phyloP scores from a whole-genome alignment of 2,888 invertebrate species.

The Drosophila acutilabella region DNA sequence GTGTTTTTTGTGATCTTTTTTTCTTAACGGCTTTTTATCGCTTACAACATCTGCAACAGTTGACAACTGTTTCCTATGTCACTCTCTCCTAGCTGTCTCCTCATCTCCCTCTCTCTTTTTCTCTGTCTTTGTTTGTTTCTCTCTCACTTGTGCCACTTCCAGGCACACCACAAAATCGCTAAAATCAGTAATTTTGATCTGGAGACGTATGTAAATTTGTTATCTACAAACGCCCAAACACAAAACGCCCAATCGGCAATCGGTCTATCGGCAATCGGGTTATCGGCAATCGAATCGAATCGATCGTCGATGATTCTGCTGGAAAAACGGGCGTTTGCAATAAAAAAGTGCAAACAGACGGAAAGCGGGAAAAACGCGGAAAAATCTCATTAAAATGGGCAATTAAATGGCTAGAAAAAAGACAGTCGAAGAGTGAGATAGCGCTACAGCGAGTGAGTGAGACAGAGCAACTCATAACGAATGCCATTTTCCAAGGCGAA shows the following conservation, averaged over 20 bases:
- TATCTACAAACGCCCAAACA: conserved; percentile 78
- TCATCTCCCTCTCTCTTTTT: neutral
- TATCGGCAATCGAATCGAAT: conserved; percentile 12
- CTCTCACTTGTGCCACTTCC: conserved; percentile 1
- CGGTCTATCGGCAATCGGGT: conserved; percentile 9
- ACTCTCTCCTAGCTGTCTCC: neutral
- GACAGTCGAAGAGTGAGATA: conserved; percentile 32
- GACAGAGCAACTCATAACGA: conserved; percentile 46
- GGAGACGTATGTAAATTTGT: conserved; percentile 68
- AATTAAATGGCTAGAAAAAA: conserved; percentile 74
- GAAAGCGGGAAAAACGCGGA: conserved; percentile 48
- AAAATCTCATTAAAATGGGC: conserved; percentile 82
- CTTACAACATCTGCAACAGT: conserved; percentile 38
- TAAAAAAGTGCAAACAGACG: conserved; percentile 38
- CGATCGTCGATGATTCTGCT: conserved; percentile 36
- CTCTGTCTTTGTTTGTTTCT: too few species aligned
- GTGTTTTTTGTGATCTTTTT: neutral
- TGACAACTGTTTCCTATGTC: conserved; percentile 61
- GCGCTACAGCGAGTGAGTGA: conserved; percentile 15
- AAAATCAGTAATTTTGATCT: conserved; percentile 77
- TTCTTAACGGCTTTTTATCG: conserved; percentile 28
- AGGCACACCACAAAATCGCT: conserved; percentile 43
- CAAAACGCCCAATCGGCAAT: conserved; percentile 63
- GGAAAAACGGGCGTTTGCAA: conserved; percentile 54
- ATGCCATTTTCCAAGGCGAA: conserved; percentile 59